A percentile compares a stretch with the other conserved stretches of the same genome.
Conservation (phyloP, 2,797 vertebrate genomes). For the Lophura swinhoii region DNA sequence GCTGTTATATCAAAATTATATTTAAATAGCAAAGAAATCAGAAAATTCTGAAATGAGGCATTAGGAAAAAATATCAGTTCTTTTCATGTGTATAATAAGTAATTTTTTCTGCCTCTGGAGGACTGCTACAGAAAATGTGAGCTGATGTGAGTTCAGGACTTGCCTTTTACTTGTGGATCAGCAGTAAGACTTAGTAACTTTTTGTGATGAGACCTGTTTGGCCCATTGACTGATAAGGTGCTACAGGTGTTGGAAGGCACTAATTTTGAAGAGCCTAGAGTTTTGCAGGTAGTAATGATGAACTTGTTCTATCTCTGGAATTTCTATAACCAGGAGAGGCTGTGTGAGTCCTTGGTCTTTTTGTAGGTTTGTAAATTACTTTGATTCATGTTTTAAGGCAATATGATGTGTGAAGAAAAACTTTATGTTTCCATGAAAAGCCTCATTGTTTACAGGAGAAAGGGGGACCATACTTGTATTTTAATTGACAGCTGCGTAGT, state of each 20-base stretch:
- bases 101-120: background rate
- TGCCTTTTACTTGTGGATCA: background rate
- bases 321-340: background rate
- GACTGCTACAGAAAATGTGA: background rate
- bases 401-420: background rate
- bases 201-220: background rate
- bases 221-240: background rate
- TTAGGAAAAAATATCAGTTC: background rate
- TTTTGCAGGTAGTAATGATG: background rate
- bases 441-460: background rate
- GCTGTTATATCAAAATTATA: conserved; percentile 34
- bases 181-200: background rate
- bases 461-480: background rate
- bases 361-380: background rate
- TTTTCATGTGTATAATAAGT: background rate
- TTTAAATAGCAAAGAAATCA: conserved; percentile 22
- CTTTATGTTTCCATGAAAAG: background rate
- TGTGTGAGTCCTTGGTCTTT: background rate
- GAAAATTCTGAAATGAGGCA: background rate
- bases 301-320: accelerated
- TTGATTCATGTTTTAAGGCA: background rate
- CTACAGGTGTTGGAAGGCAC: background rate
- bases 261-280: background rate
- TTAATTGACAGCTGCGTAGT: background rate
- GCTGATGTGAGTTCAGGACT: background rate